A percentile compares a stretch with the other conserved stretches of the same genome.
These are phyloP conservation scores for Petromus typicus DNA, from an alignment of 2,113 vertebrate genomes.

Conservation along the genomic window DNA sequence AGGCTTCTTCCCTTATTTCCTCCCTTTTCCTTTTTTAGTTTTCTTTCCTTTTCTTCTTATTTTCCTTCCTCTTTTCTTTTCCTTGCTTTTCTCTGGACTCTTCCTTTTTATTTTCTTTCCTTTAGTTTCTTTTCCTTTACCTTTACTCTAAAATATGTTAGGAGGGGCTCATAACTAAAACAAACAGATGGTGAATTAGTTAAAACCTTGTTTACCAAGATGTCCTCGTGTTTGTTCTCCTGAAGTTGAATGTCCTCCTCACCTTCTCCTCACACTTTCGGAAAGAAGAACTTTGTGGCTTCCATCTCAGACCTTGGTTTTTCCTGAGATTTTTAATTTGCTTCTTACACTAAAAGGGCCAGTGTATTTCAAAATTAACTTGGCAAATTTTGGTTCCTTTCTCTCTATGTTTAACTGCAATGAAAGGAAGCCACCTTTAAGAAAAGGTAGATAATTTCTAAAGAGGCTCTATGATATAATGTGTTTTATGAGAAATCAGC, in stretches of 20 bases:
- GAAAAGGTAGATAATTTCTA: neutral
- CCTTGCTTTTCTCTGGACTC: neutral
- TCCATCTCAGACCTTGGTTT: neutral
- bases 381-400: neutral
- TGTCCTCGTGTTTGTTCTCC: neutral
- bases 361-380: neutral
- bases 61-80: neutral
- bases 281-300: neutral
- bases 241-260: neutral
- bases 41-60: neutral
- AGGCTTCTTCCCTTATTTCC: too few species aligned
- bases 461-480: neutral
- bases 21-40: neutral
- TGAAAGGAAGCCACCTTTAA: neutral
- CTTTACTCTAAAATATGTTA: neutral
- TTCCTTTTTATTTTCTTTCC: neutral
- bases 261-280: neutral
- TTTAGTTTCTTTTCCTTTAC: neutral
- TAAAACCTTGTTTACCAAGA: neutral
- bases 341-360: neutral
- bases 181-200: neutral
- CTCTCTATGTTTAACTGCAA: neutral
- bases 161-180: neutral
- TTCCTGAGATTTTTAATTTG: neutral
- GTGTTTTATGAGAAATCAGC: neutral